Conservation (phyloP, 2,113 vertebrate species). For the Pimephales promelas region DNA sequence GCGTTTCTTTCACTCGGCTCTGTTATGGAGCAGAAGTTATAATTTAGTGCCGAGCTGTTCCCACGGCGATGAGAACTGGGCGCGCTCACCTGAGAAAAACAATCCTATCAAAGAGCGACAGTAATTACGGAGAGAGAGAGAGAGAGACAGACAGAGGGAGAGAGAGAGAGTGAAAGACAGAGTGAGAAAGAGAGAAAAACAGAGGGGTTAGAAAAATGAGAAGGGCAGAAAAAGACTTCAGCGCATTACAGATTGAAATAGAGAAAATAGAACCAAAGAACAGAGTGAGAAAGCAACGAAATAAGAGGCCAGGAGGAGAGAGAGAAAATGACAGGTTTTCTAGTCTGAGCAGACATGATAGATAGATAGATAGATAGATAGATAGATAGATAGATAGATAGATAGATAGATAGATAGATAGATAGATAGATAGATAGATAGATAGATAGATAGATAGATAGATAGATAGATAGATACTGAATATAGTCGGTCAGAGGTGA, state of each 20-base stretch:
- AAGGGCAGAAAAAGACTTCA: slow-evolving; percentile 17
- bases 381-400: too few relatives aligned
- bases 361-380: not conserved
- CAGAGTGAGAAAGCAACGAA: not conserved
- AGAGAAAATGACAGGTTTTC: not conserved
- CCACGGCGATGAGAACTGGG: slow-evolving; percentile 58
- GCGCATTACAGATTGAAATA: not conserved
- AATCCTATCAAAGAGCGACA: slow-evolving; percentile 60
- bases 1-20: slow-evolving; percentile 24
- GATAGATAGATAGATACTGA: too few relatives aligned
- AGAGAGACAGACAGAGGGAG: not conserved
- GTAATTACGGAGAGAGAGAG: slow-evolving; percentile 17
- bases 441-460: too few relatives aligned
- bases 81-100: slow-evolving; percentile 59
- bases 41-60: slow-evolving; percentile 65
- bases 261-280: slow-evolving; percentile 27
- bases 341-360: not conserved
- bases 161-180: not conserved
- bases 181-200: not conserved
- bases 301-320: not conserved
- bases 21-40: slow-evolving; percentile 51
- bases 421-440: too few relatives aligned
- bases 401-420: too few relatives aligned
- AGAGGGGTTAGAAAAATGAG: not conserved
- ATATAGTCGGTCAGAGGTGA: too few relatives aligned